A percentile compares a stretch with the other conserved stretches of the same genome.
Evolutionary conservation across 2,888 invertebrate genomes (phyloP).

Genomic region (Laspeyria flexula): DNA sequence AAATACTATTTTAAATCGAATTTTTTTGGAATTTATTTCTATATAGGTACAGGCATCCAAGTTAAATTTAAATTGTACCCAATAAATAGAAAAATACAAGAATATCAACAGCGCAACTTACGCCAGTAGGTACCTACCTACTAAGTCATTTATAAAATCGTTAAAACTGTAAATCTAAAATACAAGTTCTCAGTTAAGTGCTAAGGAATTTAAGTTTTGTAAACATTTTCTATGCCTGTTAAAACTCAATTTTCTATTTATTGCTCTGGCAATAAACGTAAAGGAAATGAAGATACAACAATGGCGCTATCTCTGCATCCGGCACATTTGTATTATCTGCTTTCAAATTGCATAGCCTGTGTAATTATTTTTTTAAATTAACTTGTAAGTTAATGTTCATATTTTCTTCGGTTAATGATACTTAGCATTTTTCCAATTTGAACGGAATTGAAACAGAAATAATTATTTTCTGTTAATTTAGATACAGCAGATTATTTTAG

Average conservation of each 20-base stretch:
- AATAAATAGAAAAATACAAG: no score
- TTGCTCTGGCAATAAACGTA: constrained; percentile 54
- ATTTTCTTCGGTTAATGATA: constrained; percentile 26
- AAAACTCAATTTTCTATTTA: constrained; percentile 61
- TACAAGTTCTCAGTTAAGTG: constrained; percentile 15
- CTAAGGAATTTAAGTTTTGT: constrained; percentile 39
- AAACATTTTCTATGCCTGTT: constrained; percentile 51
- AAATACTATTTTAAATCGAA: no score
- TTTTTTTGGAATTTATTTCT: no score
- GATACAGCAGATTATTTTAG: no score
- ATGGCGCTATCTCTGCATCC: constrained; percentile 66
- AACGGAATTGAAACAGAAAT: background rate
- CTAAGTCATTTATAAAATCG: background rate
- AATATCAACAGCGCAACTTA: background rate
- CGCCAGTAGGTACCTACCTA: background rate
- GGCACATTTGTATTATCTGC: constrained; percentile 66
- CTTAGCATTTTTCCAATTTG: background rate
- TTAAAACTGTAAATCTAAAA: constrained; percentile 8
- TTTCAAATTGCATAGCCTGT: constrained; percentile 55
- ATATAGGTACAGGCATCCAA: no score
- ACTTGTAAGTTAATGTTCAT: constrained; percentile 67
- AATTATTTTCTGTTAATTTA: background rate
- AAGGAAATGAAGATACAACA: constrained; percentile 70
- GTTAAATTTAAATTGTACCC: no score
- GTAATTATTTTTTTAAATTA: constrained; percentile 70